Base-by-base conservation (phyloP, 1,140 invertebrate genomes). In the Drosophila parvula region DNA sequence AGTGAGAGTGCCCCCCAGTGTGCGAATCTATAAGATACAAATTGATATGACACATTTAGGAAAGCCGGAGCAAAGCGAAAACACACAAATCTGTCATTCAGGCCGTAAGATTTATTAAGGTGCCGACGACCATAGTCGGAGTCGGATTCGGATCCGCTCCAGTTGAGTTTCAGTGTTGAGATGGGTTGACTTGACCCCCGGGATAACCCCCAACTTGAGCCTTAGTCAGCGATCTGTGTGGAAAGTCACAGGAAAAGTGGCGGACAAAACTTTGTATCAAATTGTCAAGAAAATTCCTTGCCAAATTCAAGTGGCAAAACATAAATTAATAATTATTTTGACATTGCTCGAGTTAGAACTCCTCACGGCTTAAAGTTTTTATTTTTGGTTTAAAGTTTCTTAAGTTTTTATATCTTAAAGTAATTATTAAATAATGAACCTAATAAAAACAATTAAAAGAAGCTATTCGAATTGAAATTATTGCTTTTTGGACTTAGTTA, bases 11-110 rank as follows among this genome's bases (percentile, higher is more conserved):
- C 18, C 51, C 32, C 34, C 34, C 51, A 22, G 55, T 55, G 56
- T 28, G 56, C 38, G 61, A 40, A 79, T 75, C 78, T 50, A 70
- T 80, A 48, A 63, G 78, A 80, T 80, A 80, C 78, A 80, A 84
- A 85, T 84, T 80, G 81, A 84, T 81, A 84, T 84, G 81, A 84
- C 81, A 84, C 81, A 84, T 85, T 77, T 80, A 68, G 80, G 36
- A 47, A 48, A 78, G 45, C 56, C 45, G 56, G 14, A 28, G 58
- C 59, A 56, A 60, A 60, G 59, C 58, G 60, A 58, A 79, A 69
- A 55, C 51, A 78, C 63, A 74, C 47, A 78, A 82, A 82, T 70
- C 78, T 85, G 81, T 81, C 81, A 84, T 69, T 65, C 74, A 74
- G 68, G 62, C 65, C 36, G 40, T 58, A 48, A 85, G 74, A 84